Percentiles rank a stretch among this genome's conserved stretches.
phyloP scores from a whole-genome alignment of 2,797 vertebrate species.

The Artibeus jamaicensis region DNA sequence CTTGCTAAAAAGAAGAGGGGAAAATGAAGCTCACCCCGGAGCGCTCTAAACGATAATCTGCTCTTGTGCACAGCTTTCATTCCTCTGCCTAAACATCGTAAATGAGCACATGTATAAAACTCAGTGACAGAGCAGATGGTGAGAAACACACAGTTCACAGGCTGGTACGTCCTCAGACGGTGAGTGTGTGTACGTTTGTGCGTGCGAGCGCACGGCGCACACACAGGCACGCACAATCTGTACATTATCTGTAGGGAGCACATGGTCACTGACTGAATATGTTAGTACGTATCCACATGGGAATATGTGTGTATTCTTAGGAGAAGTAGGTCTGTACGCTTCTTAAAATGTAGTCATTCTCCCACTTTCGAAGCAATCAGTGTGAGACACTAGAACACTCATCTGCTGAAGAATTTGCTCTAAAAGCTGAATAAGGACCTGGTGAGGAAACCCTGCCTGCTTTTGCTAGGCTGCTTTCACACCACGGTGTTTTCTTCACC shows the following conservation, averaged over 20 bases:
- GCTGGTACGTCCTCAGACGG: neutral
- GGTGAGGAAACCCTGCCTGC: neutral
- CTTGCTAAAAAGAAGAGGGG: constrained; percentile 58
- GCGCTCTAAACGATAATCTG: constrained; percentile 83
- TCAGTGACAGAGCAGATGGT: constrained; percentile 78
- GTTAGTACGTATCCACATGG: neutral
- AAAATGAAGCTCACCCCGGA: constrained; percentile 78
- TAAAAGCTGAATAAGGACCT: neutral
- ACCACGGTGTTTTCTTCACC: neutral
- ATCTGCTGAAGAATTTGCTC: neutral
- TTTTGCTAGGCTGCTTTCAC: neutral
- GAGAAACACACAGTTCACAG: constrained; percentile 71
- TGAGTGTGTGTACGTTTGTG: neutral
- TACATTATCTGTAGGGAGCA: neutral
- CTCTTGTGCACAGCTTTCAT: constrained; percentile 80
- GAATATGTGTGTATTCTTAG: constrained; percentile 1
- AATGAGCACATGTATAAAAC: constrained; percentile 84
- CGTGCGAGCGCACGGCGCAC: accelerated
- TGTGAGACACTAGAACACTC: neutral
- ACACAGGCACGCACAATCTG: no score
- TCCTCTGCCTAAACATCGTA: constrained; percentile 78
- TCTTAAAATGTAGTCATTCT: neutral
- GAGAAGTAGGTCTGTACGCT: neutral
- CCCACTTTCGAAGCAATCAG: neutral
- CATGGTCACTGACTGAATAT: neutral